A percentile compares a stretch with the other conserved stretches of the same genome.
phyloP scores from a whole-genome alignment of 2,888 invertebrate species.

The Dascillus cervinus region DNA sequence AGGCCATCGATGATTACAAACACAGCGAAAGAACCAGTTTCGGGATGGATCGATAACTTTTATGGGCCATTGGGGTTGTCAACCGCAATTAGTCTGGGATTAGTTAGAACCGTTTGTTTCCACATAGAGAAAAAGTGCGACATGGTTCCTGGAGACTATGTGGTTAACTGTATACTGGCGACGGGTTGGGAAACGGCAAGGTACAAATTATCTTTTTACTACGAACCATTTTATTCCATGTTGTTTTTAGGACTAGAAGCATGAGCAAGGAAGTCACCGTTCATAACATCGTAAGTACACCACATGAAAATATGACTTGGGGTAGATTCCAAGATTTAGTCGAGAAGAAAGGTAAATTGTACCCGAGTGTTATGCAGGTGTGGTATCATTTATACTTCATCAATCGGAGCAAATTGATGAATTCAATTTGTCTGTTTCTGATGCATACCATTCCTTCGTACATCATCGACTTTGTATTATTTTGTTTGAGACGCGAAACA shows the following conservation, averaged over 20 bases:
- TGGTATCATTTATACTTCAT: constrained; percentile 59
- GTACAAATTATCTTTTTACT: background rate
- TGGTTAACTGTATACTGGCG: constrained; percentile 72
- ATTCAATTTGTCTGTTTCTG: constrained; percentile 50
- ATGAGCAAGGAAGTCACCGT: too few relatives aligned
- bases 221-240: background rate
- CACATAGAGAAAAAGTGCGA: constrained; percentile 59
- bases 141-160: constrained; percentile 67
- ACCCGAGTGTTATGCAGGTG: too few relatives aligned
- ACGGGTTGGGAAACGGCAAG: constrained; percentile 58
- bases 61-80: constrained; percentile 78
- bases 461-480: constrained; percentile 48
- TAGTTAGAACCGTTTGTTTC: constrained; percentile 66
- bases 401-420: constrained; percentile 50
- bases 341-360: too few relatives aligned
- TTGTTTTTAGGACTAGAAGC: background rate
- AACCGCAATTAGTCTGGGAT: constrained; percentile 68
- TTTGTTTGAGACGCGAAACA: constrained; percentile 55
- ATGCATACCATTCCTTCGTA: constrained; percentile 57
- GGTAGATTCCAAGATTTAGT: too few relatives aligned
- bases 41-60: constrained; percentile 86
- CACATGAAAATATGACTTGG: too few relatives aligned
- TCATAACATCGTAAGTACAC: too few relatives aligned
- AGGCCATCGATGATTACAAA: constrained; percentile 61
- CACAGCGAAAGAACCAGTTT: constrained; percentile 63